Conservation (phyloP, 2,888 invertebrate species). For the Apotomis capreana region DNA sequence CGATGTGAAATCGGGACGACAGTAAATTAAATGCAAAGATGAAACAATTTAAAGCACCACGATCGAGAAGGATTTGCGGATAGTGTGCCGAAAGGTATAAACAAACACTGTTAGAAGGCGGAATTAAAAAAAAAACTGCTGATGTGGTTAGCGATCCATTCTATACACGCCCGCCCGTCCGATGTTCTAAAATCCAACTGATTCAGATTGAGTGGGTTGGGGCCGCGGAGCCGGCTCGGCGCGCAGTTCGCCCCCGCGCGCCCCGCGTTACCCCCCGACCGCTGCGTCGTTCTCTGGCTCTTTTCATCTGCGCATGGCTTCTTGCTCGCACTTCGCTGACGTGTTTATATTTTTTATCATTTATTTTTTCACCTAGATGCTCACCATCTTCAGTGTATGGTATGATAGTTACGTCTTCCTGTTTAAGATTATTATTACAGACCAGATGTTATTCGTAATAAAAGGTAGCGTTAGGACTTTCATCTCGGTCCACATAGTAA, state of each 20-base stretch:
- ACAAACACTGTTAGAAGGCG: slow-evolving; percentile 83
- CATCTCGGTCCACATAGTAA: neutral
- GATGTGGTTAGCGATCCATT: slow-evolving; percentile 82
- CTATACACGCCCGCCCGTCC: slow-evolving; percentile 82
- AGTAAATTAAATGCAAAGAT: slow-evolving; percentile 70
- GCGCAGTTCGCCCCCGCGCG: slow-evolving; percentile 55
- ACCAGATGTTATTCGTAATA: slow-evolving; percentile 27
- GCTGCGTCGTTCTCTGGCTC: slow-evolving; percentile 65
- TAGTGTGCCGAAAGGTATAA: slow-evolving; percentile 78
- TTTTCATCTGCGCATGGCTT: slow-evolving; percentile 72
- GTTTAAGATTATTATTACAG: slow-evolving; percentile 31
- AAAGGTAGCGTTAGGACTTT: slow-evolving; percentile 1
- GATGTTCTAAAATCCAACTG: slow-evolving; percentile 84
- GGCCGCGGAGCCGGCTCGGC: slow-evolving; percentile 61
- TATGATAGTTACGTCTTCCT: slow-evolving; percentile 36
- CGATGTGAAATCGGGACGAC: slow-evolving; percentile 81
- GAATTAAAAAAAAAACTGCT: slow-evolving; percentile 85
- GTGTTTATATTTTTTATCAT: slow-evolving; percentile 79
- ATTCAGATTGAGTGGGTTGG: slow-evolving; percentile 52
- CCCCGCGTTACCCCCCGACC: slow-evolving; percentile 47
- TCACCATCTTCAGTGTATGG: slow-evolving; percentile 46
- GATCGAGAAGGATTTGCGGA: slow-evolving; percentile 78
- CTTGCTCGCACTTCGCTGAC: slow-evolving; percentile 74
- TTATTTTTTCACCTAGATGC: slow-evolving; percentile 63
- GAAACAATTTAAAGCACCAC: slow-evolving; percentile 74